phyloP scores from a whole-genome alignment of 2,797 vertebrate species.

The Capromys pilorides region DNA sequence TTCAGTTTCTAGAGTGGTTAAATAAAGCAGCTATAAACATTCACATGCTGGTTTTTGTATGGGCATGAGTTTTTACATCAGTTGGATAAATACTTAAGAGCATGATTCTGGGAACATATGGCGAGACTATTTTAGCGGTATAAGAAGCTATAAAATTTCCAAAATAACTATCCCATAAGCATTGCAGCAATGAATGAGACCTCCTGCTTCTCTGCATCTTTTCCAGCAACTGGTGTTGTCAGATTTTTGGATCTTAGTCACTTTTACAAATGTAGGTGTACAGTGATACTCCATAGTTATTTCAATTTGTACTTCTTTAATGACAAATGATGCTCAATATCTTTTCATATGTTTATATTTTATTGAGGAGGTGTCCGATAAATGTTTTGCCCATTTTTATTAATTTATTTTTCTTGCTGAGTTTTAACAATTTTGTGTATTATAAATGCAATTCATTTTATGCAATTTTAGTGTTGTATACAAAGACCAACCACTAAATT shows the following conservation, averaged over 20 bases:
- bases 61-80: slow-evolving; percentile 1
- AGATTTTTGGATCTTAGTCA: background rate
- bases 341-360: slow-evolving; percentile 13
- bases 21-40: slow-evolving; percentile 2
- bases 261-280: background rate
- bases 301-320: background rate
- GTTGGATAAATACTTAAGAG: slow-evolving; percentile 10
- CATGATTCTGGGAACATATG: background rate
- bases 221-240: background rate
- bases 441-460: background rate
- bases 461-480: background rate
- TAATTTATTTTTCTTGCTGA: background rate
- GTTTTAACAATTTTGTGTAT: background rate
- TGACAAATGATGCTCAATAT: background rate
- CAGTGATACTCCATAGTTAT: background rate
- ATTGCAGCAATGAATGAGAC: background rate
- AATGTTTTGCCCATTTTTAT: background rate
- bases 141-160: background rate
- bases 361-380: background rate
- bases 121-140: background rate
- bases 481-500: background rate
- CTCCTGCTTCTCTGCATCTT: background rate
- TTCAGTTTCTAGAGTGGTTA: background rate
- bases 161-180: background rate
- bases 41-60: background rate